Evolutionary conservation across 1,140 invertebrate genomes (phyloP).

Genomic region (Aphelenchoides besseyi): DNA sequence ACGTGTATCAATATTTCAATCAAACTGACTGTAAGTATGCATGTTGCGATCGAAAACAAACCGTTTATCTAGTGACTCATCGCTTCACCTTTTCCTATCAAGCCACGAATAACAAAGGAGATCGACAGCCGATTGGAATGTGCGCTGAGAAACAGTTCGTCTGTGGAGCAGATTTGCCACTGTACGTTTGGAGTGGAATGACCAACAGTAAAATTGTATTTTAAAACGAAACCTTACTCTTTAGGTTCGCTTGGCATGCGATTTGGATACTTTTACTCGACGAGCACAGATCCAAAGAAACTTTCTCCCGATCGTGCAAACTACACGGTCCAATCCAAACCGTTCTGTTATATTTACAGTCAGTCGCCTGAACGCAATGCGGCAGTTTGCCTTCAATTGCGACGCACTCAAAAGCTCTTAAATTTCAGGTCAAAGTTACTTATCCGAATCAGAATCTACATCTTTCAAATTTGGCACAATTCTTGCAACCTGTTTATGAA

Average conservation of each 20-base stretch:
- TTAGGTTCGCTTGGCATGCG: not conserved
- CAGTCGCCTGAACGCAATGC: not conserved
- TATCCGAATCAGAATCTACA: not conserved
- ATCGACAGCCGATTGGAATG: constrained; percentile 7
- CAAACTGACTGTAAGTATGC: not conserved
- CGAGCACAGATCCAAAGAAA: not conserved
- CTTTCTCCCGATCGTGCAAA: not conserved
- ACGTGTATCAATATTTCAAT: constrained; percentile 13
- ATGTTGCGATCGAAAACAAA: not conserved
- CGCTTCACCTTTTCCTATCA: not conserved
- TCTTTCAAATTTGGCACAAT: not conserved
- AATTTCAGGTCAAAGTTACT: not conserved
- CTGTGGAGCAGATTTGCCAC: constrained; percentile 7
- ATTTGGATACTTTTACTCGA: not conserved
- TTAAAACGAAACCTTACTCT: not conserved
- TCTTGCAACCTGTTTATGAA: not conserved
- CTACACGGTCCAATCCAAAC: not conserved
- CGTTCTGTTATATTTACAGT: not conserved
- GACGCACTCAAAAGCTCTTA: not conserved
- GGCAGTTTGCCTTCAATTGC: too few relatives aligned
- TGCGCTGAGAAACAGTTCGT: not conserved
- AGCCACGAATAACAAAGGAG: not conserved
- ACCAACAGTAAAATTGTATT: not conserved
- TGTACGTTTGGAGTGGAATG: not conserved
- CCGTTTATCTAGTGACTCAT: not conserved